Evolutionary conservation across 2,113 vertebrate species (phyloP).

Genomic region (Halcyon senegalensis): DNA sequence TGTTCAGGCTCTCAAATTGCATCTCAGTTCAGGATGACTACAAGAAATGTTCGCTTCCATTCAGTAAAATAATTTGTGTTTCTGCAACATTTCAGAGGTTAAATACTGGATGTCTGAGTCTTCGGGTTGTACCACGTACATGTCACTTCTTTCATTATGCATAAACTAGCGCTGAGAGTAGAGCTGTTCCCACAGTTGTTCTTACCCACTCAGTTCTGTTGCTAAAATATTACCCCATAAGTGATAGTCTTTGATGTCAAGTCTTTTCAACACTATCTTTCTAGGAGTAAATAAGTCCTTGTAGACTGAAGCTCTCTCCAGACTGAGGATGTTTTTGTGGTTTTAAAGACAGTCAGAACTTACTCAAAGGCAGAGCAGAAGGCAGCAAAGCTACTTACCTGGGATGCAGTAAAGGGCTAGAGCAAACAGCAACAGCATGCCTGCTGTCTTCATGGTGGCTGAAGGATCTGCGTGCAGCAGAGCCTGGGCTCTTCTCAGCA

Average conservation of each 20-base stretch:
- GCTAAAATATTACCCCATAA: constrained; percentile 74
- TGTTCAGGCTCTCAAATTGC: neutral
- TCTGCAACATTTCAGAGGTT: constrained; percentile 52
- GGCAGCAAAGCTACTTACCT: constrained; percentile 27
- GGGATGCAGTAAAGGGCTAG: constrained; percentile 16
- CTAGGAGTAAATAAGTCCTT: constrained; percentile 72
- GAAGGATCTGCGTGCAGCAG: neutral
- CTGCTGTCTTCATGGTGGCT: neutral
- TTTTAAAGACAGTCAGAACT: neutral
- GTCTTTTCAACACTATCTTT: constrained; percentile 73
- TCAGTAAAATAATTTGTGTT: constrained; percentile 42
- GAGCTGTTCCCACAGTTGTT: constrained; percentile 71
- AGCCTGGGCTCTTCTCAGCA: neutral
- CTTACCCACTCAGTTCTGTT: constrained; percentile 75
- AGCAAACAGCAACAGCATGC: neutral
- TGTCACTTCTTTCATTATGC: constrained; percentile 72
- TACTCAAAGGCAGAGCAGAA: constrained; percentile 3
- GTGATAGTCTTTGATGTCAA: constrained; percentile 74
- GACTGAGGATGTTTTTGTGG: constrained; percentile 35
- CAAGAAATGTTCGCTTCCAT: neutral
- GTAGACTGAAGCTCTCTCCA: constrained; percentile 57
- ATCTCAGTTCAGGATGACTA: neutral
- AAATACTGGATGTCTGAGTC: constrained; percentile 54
- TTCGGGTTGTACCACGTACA: constrained; percentile 45
- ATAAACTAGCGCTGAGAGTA: constrained; percentile 56